Conservation (phyloP, 2,888 invertebrate species). For the Pimpla rufipes region DNA sequence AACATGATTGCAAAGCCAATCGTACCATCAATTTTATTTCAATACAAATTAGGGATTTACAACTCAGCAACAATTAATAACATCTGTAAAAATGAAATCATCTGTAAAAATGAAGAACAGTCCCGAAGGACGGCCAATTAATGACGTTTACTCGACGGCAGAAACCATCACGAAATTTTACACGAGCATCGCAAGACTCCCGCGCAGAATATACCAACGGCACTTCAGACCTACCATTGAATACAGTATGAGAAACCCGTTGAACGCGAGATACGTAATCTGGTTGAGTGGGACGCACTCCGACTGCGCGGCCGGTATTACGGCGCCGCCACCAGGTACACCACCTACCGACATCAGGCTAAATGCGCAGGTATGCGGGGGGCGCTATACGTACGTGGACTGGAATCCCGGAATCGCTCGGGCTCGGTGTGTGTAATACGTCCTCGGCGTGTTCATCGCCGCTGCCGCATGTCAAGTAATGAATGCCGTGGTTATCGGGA, state of each 20-base stretch:
- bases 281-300: constrained; percentile 40
- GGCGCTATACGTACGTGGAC: constrained; percentile 9
- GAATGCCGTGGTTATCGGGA: constrained; percentile 48
- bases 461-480: constrained; percentile 35
- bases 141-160: too few relatives aligned
- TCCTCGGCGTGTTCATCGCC: too few relatives aligned
- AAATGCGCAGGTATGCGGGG: not conserved
- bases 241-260: not conserved
- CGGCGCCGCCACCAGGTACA: not conserved
- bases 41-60: too few relatives aligned
- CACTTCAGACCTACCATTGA: not conserved
- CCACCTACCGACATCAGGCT: not conserved
- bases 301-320: constrained; percentile 24
- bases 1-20: too few relatives aligned
- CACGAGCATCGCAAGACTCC: too few relatives aligned
- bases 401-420: constrained; percentile 20
- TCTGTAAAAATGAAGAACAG: too few relatives aligned
- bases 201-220: not conserved
- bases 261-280: constrained; percentile 37
- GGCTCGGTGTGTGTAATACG: too few relatives aligned
- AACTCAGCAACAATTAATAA: too few relatives aligned
- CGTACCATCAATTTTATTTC: too few relatives aligned
- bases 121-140: too few relatives aligned
- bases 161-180: too few relatives aligned
- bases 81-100: too few relatives aligned